Base-by-base conservation (phyloP, 2,888 invertebrate species). In the Drosophila birchii region DNA sequence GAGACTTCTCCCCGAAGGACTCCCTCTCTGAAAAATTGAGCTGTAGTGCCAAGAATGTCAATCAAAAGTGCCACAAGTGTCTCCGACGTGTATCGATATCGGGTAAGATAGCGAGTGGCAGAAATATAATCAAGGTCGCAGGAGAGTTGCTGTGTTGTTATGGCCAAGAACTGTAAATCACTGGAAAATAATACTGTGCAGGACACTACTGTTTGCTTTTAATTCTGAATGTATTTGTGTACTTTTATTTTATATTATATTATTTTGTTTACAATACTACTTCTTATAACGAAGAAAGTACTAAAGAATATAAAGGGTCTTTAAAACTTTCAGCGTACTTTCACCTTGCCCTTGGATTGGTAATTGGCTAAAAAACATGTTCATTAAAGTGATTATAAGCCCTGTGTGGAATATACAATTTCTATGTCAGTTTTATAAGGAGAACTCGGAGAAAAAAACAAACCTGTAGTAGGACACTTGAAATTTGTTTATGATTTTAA, bases 31-130 rank as follows among this genome's bases (percentile, higher is more conserved):
- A 29, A 61, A 72, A 73, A 61, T 54, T 70, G 62, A 70, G 69
- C 53, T 62, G 69, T 73, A 29, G 39, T 41, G 34, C 63, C 74
- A 45, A 53, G 69, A 51, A 63, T 70, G 73, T 70, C 69, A 70
- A 70, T 70, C 73, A 73, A 45, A 70, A 44, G 63, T 73, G 73
- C 63, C 73, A 70, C 69, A 70, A 73, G 69, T 70, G 69, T 70
- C 69, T 73, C 62, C 73, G 45, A 34, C n/a, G 26, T 53, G 53
- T 73, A 72, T 61, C 62, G 73, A 70, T 70, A 53, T 53, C 62
- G 53, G 62, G n/a, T n/a, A 12, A 53, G 71, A 68, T 70, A 70
- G 71, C 41, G 36, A 41, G 41, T 70, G 71, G 39, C 39, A 58
- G 71, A 70, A 49, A 57, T 57, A 47, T 58, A 20, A 34, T n/a